Evolutionary conservation across 2,797 vertebrate genomes (phyloP), one percentile per base, ranked within the genome.

Genomic region (Alectoris magna): DNA sequence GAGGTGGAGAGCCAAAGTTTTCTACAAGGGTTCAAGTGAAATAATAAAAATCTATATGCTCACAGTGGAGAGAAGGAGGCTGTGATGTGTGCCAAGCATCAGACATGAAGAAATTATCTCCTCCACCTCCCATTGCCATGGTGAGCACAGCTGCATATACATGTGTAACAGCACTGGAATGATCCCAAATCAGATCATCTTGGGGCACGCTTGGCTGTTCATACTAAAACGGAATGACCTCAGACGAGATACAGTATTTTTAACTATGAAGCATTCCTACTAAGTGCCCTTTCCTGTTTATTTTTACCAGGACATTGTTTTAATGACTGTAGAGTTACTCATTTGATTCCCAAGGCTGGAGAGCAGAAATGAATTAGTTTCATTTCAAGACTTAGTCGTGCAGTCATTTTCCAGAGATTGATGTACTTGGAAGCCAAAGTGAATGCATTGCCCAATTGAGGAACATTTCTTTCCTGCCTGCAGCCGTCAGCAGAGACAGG

Each of bases 271-370:
- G 58, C 80, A 14, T 95, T 90, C 87, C 83, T 91, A 8, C 44
- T 51, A 76, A 93, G 10, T 90, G 36, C 58, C 77, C 78, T 91
- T 96, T 95, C 91, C 80, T 92, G 83, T 94, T 94, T 95, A 77
- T 91, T 96, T 95, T 95, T 93, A 69, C 75, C 75, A 68, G 77
- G 67, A 92, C 44, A 3, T 94, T 91, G 56, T 91, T 95, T 89
- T 91, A 95, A 92, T 95, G 82, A 85, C 94, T 93, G 62, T 68
- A 36, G 70, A 84, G 76, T 94, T 94, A 94, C 94, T 96, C 92
- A 94, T 86, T 95, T 84, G 67, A 75, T 87, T 95, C 91, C 76
- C 59, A 87, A 87, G 82, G 87, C 92, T 81, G 82, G 63, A 83
- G 67, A 91, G 64, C 73, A 76, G 93, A 64, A 24, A 2, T 62